phyloP scores from a whole-genome alignment of 2,888 invertebrate genomes.

The Marasmarcha lunaedactyla region DNA sequence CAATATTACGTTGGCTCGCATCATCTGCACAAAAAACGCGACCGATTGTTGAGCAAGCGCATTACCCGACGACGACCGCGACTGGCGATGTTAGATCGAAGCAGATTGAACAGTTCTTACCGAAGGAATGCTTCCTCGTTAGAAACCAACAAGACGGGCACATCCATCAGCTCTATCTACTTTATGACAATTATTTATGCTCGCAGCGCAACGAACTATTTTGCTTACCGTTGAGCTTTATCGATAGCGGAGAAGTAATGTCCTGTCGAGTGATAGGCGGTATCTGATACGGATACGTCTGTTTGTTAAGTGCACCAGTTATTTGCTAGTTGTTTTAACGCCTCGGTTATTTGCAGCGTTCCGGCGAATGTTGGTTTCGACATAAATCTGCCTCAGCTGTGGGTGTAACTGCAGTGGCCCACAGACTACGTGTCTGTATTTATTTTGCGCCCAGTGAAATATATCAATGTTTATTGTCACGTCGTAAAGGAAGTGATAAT shows the following conservation, averaged over 20 bases:
- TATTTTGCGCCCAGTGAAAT: conserved; percentile 49
- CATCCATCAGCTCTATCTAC: conserved; percentile 64
- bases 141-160: conserved; percentile 29
- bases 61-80: conserved; percentile 14
- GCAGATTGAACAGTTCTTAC: conserved; percentile 18
- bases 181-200: conserved; percentile 70
- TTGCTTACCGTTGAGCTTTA: conserved; percentile 67
- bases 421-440: conserved; percentile 42
- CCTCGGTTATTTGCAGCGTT: conserved; percentile 64
- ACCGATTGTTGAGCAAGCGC: conserved; percentile 15
- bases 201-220: conserved; percentile 59
- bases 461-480: conserved; percentile 38
- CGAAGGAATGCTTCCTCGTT: conserved; percentile 44
- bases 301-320: conserved; percentile 67
- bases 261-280: conserved; percentile 59
- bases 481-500: conserved; percentile 27
- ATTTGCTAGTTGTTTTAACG: conserved; percentile 65
- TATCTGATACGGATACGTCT: conserved; percentile 68
- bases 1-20: conserved; percentile 23
- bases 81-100: conserved; percentile 2
- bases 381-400: conserved; percentile 65
- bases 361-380: conserved; percentile 59
- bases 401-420: conserved; percentile 62
- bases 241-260: conserved; percentile 67
- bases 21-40: conserved; percentile 28